phyloP scores from a whole-genome alignment of 2,113 vertebrate species.

The Marmota monax region DNA sequence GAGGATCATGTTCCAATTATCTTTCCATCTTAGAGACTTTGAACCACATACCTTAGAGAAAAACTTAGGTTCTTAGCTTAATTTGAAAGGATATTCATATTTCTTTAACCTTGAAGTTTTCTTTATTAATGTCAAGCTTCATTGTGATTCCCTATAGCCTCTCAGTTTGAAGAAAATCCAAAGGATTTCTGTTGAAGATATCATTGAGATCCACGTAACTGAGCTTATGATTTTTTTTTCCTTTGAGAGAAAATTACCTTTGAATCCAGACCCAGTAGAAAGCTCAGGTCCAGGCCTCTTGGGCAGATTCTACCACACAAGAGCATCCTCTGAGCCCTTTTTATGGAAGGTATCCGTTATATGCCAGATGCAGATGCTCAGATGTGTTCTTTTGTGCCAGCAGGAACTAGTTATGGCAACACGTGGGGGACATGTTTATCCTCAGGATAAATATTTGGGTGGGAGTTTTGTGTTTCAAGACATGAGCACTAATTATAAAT shows the following conservation, averaged over 20 bases:
- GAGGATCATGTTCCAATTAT: background rate
- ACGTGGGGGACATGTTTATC: conserved; percentile 17
- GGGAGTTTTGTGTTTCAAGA: conserved; percentile 65
- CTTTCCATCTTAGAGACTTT: background rate
- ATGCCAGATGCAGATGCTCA: background rate
- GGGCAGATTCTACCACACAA: background rate
- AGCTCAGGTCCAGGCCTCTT: background rate
- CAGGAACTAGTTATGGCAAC: background rate
- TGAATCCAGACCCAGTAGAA: background rate
- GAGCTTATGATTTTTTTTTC: background rate
- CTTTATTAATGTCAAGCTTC: background rate
- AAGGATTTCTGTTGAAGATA: conserved; percentile 2
- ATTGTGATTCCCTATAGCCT: background rate
- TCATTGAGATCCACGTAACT: background rate
- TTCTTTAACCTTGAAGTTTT: conserved; percentile 12
- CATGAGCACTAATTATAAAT: conserved; percentile 63
- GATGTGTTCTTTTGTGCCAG: background rate
- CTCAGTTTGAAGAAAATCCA: conserved; percentile 3
- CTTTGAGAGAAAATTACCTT: background rate
- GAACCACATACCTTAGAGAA: background rate
- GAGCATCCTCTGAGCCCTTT: background rate
- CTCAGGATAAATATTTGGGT: conserved; percentile 60
- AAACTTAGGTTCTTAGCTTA: background rate
- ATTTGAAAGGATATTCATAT: background rate
- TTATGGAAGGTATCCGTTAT: background rate